phyloP scores from a whole-genome alignment of 2,888 invertebrate species.

The Syritta pipiens region DNA sequence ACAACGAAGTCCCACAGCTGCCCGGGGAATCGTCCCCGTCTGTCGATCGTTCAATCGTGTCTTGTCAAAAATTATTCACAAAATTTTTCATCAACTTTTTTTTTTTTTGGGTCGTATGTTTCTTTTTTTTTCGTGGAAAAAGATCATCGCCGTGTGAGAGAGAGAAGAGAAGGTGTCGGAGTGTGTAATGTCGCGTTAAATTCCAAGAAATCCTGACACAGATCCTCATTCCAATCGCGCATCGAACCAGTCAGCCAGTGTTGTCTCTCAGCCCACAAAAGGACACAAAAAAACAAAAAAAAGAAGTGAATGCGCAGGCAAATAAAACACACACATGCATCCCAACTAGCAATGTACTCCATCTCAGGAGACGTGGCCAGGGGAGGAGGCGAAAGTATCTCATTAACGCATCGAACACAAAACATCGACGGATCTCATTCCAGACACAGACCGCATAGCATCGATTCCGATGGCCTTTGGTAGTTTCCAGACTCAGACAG shows the following conservation, averaged over 20 bases:
- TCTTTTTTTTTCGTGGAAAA: conserved; percentile 55
- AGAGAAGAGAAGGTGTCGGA: conserved; percentile 60
- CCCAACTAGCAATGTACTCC: conserved; percentile 34
- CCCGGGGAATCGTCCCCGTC: conserved; percentile 21
- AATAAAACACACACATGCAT: conserved; percentile 71
- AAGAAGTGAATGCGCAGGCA: conserved; percentile 53
- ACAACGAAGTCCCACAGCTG: conserved; percentile 66
- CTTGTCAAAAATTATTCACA: conserved; percentile 69
- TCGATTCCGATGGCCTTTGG: conserved; percentile 48
- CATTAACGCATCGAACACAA: conserved; percentile 69
- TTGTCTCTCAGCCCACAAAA: conserved; percentile 70
- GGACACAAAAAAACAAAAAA: conserved; percentile 71
- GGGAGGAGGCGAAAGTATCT: conserved; percentile 53
- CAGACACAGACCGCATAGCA: conserved; percentile 37
- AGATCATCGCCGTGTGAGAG: conserved; percentile 37
- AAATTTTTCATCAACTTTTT: conserved; percentile 67
- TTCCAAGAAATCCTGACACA: conserved; percentile 69
- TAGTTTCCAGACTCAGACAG: conserved; percentile 14
- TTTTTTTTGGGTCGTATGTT: background rate
- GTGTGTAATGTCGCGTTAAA: conserved; percentile 69
- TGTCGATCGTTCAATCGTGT: conserved; percentile 68
- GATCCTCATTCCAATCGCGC: conserved; percentile 65
- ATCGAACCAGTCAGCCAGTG: conserved; percentile 8
- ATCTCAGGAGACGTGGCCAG: conserved; percentile 13
- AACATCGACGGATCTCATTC: conserved; percentile 61